phyloP scores from a whole-genome alignment of 2,888 invertebrate species.

The Stenoptilia bipunctidactyla region DNA sequence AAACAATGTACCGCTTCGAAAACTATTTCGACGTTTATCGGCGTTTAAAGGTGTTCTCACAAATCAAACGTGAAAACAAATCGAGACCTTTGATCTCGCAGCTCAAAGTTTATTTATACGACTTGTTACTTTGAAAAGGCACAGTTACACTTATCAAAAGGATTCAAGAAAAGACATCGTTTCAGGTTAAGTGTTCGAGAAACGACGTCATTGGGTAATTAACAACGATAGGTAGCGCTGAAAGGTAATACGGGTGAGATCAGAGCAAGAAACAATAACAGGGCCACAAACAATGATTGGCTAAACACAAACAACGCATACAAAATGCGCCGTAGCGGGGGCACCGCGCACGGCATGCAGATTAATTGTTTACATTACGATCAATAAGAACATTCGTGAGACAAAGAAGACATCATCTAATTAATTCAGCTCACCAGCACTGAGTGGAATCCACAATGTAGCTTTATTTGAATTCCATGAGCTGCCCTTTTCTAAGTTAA shows the following conservation, averaged over 20 bases:
- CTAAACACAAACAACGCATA: conserved; percentile 44
- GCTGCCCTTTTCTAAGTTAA: no score
- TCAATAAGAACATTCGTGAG: conserved; percentile 30
- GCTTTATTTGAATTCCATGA: no score
- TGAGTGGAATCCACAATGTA: not conserved
- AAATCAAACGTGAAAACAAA: no score
- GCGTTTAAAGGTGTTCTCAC: no score
- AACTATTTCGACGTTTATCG: no score
- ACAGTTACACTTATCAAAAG: no score
- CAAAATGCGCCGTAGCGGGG: conserved; percentile 40
- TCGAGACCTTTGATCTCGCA: conserved; percentile 2
- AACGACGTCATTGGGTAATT: no score
- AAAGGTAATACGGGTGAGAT: conserved; percentile 32
- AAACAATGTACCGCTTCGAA: no score
- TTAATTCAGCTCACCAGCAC: conserved; percentile 19
- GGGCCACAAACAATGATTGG: conserved; percentile 39
- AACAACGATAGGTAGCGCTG: no score
- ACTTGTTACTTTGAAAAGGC: no score
- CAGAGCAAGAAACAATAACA: conserved; percentile 32
- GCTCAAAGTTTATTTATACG: conserved; percentile 6
- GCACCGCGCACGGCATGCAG: conserved; percentile 48
- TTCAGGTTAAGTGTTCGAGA: no score
- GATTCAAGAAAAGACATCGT: no score
- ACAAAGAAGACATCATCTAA: conserved; percentile 42
- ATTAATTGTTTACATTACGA: conserved; percentile 39